These are phyloP conservation scores for Synanceia verrucosa DNA, from an alignment of 2,797 vertebrate species.

Conservation along the genomic window DNA sequence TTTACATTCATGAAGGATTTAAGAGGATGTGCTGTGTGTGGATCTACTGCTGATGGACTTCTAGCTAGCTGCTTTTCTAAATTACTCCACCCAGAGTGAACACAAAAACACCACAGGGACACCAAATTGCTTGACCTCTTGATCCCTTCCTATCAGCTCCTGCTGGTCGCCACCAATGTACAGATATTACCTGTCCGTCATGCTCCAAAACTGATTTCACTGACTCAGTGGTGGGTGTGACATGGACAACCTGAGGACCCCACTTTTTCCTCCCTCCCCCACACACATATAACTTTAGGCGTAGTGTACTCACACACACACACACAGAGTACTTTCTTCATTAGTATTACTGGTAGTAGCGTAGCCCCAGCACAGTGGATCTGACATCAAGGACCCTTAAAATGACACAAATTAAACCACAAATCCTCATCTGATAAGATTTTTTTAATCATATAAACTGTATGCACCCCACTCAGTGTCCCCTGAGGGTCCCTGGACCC, in stretches of 20 bases:
- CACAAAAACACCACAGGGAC: constrained; percentile 40
- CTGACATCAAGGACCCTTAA: too few relatives aligned
- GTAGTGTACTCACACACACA: not conserved
- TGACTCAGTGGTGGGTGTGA: constrained; percentile 31
- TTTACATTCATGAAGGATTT: not conserved
- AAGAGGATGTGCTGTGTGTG: not conserved
- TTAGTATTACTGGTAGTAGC: too few relatives aligned
- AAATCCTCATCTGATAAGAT: too few relatives aligned
- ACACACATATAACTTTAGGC: not conserved
- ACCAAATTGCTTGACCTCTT: constrained; percentile 51
- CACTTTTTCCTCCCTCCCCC: not conserved
- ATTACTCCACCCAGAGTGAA: not conserved
- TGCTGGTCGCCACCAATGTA: constrained; percentile 7
- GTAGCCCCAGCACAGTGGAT: too few relatives aligned
- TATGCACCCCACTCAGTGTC: too few relatives aligned
- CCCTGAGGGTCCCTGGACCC: too few relatives aligned
- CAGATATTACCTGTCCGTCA: constrained; percentile 26
- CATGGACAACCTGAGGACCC: not conserved
- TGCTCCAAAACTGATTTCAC: constrained; percentile 49
- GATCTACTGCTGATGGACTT: not conserved
- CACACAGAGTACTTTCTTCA: too few relatives aligned
- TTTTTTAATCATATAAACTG: too few relatives aligned
- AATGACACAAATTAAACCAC: too few relatives aligned
- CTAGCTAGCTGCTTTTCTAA: not conserved
- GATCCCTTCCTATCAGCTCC: constrained; percentile 33